Base-by-base conservation (phyloP, 2,797 vertebrate species). In the Diceros bicornis region DNA sequence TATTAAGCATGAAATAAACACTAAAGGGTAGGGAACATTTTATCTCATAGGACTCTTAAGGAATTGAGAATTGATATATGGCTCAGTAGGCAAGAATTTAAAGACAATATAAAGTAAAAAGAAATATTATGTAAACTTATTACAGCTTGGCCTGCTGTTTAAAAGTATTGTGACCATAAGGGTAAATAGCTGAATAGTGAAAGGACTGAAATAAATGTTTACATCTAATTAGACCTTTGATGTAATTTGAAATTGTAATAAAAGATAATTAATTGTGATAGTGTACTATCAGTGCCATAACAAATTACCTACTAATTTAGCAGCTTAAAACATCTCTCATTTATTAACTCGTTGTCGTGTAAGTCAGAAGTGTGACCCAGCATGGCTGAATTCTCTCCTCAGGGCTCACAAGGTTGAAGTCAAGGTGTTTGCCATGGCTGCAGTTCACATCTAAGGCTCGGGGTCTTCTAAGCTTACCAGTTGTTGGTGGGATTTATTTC, bases 201-300 rank as follows among this genome's bases (percentile, higher is more conserved):
- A 89, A 89, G 20, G 23, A 20, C 7, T 85, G 71, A 81, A 94
- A 89, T 78, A 92, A 97, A 81, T 71, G 74, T 61, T 64, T 66
- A 82, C 18, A 64, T 57, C 13, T 81, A 86, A 81, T n/a, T 82
- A 75, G 21, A 74, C 41, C 16, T 95, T 90, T 29, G 20, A n/a
- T 64, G 5, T 92, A 75, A 75, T 92, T 75, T 94, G 57, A 82
- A 91, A 64, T 62, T 64, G n/a, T 59, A 37, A 93, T 77, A 32
- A 78, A 83, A 78, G 13, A 50, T 78, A 78, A 13, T 25, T 86
- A 41, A 21, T 25, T 59, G 27, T 18, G 52, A 74, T 44, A 81
- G 4, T 17, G 41, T 34, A 16, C 16, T 87, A n/a, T 59, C 27
- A 21, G 8, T 75, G 14, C 6, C 72, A 47, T 41, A 81, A 79